phyloP scores from a whole-genome alignment of 2,113 vertebrate genomes.

The Uria lomvia region DNA sequence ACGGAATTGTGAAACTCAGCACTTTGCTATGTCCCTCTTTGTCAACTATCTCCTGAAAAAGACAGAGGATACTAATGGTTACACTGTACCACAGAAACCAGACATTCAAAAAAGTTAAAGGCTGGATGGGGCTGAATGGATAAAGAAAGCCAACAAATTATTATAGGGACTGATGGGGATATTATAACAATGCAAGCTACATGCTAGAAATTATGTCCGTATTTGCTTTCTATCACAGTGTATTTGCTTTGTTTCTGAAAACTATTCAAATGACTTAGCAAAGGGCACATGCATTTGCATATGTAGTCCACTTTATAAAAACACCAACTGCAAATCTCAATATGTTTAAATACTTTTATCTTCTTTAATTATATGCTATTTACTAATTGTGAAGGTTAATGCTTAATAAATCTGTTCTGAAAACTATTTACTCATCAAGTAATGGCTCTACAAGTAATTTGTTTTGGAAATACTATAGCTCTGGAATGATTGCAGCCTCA shows the following conservation, averaged over 20 bases:
- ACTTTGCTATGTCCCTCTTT: constrained; percentile 95
- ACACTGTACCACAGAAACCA: not conserved
- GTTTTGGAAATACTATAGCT: not conserved
- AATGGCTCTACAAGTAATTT: not conserved
- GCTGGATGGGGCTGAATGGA: not conserved
- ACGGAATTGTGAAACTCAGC: constrained; percentile 93
- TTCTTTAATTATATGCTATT: not conserved
- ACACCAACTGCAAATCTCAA: not conserved
- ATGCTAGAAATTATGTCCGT: not conserved
- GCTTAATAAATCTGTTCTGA: not conserved
- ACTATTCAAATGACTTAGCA: not conserved
- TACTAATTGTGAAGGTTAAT: not conserved
- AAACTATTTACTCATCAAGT: not conserved
- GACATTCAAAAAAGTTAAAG: not conserved
- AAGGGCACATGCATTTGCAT: not conserved
- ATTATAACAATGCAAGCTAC: not conserved
- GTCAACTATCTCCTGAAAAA: constrained; percentile 93
- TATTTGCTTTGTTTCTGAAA: not conserved
- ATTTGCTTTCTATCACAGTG: not conserved
- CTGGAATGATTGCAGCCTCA: not conserved
- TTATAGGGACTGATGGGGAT: not conserved
- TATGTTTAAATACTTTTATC: not conserved
- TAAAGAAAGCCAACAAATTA: not conserved
- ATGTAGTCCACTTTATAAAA: not conserved
- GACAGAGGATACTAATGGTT: not conserved